A percentile compares a stretch with the other conserved stretches of the same genome.
Conservation (phyloP, 2,113 vertebrate species). For the Macaca nemestrina region DNA sequence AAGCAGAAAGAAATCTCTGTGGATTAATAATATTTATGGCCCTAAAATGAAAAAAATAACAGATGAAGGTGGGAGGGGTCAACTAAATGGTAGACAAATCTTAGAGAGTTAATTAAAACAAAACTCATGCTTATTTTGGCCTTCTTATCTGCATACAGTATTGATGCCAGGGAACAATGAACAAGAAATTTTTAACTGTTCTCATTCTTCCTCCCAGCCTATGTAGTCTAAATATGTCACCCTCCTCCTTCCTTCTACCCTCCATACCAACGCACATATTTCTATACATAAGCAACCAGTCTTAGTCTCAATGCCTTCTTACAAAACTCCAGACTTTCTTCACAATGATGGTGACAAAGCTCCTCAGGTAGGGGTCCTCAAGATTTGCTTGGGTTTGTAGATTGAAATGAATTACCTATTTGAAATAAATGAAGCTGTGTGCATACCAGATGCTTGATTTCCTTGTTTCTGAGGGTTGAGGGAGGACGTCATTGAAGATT, state of each 20-base stretch:
- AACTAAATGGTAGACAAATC: slow-evolving; percentile 74
- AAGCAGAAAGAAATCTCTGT: slow-evolving; percentile 84
- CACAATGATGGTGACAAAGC: background rate
- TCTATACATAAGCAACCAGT: background rate
- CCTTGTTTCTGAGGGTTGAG: background rate
- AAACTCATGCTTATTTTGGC: slow-evolving; percentile 79
- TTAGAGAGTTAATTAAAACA: slow-evolving; percentile 83
- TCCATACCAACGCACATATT: background rate
- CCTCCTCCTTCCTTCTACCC: background rate
- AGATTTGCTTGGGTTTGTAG: background rate
- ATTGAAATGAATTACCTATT: background rate
- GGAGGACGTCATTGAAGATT: background rate
- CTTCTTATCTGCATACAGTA: slow-evolving; percentile 28
- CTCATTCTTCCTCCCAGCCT: background rate
- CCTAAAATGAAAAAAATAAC: slow-evolving; percentile 82
- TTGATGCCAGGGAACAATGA: slow-evolving; percentile 31
- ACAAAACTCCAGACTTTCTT: background rate
- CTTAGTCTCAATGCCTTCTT: background rate
- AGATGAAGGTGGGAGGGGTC: slow-evolving; percentile 73
- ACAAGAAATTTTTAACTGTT: background rate
- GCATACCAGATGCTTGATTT: background rate
- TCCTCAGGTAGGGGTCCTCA: background rate
- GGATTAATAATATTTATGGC: slow-evolving; percentile 87
- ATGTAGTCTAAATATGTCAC: background rate
- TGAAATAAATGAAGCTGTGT: slow-evolving; percentile 7